Conservation (phyloP, 2,888 invertebrate species). For the Drepana falcataria region DNA sequence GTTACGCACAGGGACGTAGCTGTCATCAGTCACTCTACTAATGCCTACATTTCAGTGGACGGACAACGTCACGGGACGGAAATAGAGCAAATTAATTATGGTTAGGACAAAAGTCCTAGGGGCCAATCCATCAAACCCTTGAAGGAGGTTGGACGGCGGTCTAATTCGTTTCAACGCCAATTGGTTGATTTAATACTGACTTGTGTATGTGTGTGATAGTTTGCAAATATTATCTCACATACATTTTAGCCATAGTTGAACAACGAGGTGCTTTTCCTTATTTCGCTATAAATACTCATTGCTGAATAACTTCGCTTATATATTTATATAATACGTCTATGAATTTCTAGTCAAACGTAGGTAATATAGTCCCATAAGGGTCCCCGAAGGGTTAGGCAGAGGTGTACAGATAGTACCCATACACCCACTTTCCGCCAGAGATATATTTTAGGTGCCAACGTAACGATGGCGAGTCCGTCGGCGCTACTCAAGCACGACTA, state of each 20-base stretch:
- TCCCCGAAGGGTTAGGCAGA: too few relatives aligned
- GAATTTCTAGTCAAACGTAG: too few relatives aligned
- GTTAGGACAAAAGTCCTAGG: slow-evolving; percentile 48
- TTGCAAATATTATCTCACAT: neutral
- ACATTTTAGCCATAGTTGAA: neutral
- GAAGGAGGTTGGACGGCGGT: slow-evolving; percentile 43
- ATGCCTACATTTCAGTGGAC: slow-evolving; percentile 24
- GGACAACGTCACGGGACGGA: slow-evolving; percentile 27
- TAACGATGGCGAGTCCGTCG: too few relatives aligned
- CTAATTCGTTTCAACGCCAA: slow-evolving; percentile 25
- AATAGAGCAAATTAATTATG: slow-evolving; percentile 51
- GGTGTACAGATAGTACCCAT: too few relatives aligned
- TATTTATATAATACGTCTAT: too few relatives aligned
- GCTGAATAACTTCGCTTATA: too few relatives aligned
- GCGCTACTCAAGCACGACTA: too few relatives aligned
- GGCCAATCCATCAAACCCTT: slow-evolving; percentile 47
- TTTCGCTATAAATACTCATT: too few relatives aligned
- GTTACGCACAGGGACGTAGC: neutral
- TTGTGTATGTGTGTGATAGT: neutral
- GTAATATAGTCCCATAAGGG: too few relatives aligned
- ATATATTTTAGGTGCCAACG: too few relatives aligned
- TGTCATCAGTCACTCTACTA: slow-evolving; percentile 17
- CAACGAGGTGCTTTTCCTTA: neutral
- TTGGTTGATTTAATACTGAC: neutral
- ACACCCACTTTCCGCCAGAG: too few relatives aligned